Percentiles rank a stretch among this genome's conserved stretches.
Evolutionary conservation across 2,113 vertebrate species (phyloP).

Genomic region (Serinus canaria): DNA sequence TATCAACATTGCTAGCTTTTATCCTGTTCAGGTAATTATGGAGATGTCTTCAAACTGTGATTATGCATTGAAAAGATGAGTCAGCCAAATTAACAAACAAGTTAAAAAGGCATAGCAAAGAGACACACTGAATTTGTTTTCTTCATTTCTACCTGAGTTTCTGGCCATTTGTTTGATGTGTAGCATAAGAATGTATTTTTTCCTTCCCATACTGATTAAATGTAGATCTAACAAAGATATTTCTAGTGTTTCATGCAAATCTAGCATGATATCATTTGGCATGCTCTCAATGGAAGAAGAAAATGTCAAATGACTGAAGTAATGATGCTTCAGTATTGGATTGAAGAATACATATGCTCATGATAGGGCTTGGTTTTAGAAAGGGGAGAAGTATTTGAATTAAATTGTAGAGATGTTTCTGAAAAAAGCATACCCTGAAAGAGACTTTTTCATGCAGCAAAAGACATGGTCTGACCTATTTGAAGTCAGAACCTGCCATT

Average conservation of each 20-base stretch:
- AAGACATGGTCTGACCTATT: background rate
- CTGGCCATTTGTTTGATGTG: background rate
- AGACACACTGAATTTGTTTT: background rate
- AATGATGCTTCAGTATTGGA: background rate
- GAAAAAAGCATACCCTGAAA: background rate
- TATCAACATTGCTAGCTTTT: background rate
- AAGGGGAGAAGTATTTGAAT: background rate
- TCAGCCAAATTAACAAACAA: background rate
- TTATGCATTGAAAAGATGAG: background rate
- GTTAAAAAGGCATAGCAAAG: background rate
- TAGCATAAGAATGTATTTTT: background rate
- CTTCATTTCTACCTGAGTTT: background rate
- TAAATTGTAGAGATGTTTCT: background rate
- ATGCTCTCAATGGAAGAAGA: background rate
- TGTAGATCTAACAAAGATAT: background rate
- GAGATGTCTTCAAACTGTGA: background rate
- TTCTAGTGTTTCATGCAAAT: background rate
- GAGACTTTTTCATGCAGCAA: background rate
- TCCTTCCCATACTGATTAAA: background rate
- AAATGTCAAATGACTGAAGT: constrained; percentile 10
- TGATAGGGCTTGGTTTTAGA: background rate
- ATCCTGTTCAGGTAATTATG: background rate
- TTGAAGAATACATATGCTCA: background rate
- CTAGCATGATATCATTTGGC: background rate
- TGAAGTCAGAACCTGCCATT: background rate